Evolutionary conservation across 2,797 vertebrate genomes (phyloP).

Genomic region (Coccyzus lansbergi): DNA sequence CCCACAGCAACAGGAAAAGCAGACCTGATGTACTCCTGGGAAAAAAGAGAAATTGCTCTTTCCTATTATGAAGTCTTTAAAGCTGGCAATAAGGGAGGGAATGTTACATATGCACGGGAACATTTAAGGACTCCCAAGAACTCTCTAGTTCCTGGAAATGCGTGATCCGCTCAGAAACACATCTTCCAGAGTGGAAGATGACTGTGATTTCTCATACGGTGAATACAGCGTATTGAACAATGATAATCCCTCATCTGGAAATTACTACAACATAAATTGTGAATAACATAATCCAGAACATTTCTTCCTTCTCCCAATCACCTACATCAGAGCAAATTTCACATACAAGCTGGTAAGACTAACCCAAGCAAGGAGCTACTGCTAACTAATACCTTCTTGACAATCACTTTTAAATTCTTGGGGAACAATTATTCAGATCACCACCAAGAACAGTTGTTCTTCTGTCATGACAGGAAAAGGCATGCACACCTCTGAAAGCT

Average conservation of each 20-base stretch:
- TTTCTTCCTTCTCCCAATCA: not conserved
- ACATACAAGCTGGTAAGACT: not conserved
- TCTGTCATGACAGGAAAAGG: not conserved
- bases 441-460: not conserved
- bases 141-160: not conserved
- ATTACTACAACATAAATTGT: not conserved
- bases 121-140: not conserved
- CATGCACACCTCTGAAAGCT: not conserved
- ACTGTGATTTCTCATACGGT: not conserved
- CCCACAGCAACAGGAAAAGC: not conserved
- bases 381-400: not conserved
- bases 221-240: not conserved
- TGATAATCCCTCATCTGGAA: not conserved
- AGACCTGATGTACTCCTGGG: not conserved
- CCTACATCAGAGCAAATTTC: not conserved
- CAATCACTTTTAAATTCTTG: not conserved
- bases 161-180: not conserved
- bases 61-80: not conserved
- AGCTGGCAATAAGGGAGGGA: not conserved
- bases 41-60: not conserved
- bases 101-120: not conserved
- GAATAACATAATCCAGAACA: not conserved
- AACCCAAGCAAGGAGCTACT: not conserved
- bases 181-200: not conserved
- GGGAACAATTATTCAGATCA: not conserved